Conservation (phyloP, 2,797 vertebrate genomes). For the Emydoidea blandingii region DNA sequence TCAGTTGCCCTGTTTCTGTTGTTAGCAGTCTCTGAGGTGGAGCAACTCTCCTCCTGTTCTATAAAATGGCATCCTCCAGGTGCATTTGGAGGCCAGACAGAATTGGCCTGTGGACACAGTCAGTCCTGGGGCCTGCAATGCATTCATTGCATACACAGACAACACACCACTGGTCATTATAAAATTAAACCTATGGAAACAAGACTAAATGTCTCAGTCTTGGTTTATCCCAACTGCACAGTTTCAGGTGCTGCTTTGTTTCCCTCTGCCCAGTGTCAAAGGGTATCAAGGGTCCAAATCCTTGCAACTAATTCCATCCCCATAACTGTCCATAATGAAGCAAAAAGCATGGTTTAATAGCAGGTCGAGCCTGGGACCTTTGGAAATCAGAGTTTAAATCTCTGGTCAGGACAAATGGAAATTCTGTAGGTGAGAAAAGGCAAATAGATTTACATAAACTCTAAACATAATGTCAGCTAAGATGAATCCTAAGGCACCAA, state of each 20-base stretch:
- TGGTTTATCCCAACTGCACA: neutral
- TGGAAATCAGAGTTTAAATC: neutral
- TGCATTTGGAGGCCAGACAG: neutral
- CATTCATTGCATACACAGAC: neutral
- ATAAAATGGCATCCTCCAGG: neutral
- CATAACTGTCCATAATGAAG: neutral
- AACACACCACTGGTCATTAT: neutral
- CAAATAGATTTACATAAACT: neutral
- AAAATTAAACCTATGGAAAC: neutral
- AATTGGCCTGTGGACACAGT: neutral
- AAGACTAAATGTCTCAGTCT: neutral
- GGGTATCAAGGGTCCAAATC: neutral
- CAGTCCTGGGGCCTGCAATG: neutral
- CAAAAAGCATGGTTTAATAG: neutral
- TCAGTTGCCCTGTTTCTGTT: neutral
- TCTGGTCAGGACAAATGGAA: neutral
- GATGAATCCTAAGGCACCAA: neutral
- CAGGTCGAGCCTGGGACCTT: neutral
- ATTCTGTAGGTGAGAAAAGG: neutral
- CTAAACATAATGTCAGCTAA: neutral
- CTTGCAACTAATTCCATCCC: neutral
- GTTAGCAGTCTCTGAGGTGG: neutral
- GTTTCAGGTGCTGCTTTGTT: neutral
- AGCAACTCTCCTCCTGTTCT: neutral
- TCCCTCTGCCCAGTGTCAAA: neutral